Percentiles rank a stretch among this genome's conserved stretches.
Evolutionary conservation across 2,888 invertebrate genomes (phyloP).

Genomic region (Magallana nippona): DNA sequence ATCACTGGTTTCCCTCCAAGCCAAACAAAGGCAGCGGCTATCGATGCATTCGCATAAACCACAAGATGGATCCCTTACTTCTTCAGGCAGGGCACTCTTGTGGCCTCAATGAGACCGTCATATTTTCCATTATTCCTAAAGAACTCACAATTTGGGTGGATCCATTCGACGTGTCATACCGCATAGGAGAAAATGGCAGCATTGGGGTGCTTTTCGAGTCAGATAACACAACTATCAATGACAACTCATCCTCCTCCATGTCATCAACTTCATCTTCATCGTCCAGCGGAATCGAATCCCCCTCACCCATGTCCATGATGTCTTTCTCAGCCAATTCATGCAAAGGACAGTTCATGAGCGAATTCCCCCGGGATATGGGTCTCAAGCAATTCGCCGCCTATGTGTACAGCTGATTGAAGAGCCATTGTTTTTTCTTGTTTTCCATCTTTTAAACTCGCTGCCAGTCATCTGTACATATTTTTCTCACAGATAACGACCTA

Average conservation of each 20-base stretch:
- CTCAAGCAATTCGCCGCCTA: constrained; percentile 58
- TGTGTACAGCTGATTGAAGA: constrained; percentile 55
- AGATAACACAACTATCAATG: constrained; percentile 35
- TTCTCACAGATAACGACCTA: constrained; percentile 55
- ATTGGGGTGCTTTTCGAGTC: constrained; percentile 83
- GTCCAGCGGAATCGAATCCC: no score
- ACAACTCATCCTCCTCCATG: neutral
- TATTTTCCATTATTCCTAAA: constrained; percentile 83
- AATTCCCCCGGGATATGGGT: constrained; percentile 53
- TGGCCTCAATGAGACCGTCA: constrained; percentile 83
- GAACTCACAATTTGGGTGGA: constrained; percentile 90
- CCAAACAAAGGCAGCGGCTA: constrained; percentile 87
- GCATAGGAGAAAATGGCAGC: constrained; percentile 85
- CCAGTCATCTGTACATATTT: constrained; percentile 41
- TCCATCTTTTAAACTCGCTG: constrained; percentile 38
- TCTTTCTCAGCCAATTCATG: constrained; percentile 55
- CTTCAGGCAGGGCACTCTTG: constrained; percentile 85
- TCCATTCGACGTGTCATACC: constrained; percentile 86
- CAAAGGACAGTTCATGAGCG: constrained; percentile 65
- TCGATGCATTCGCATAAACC: constrained; percentile 87
- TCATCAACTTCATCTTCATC: constrained; percentile 10
- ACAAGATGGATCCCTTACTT: constrained; percentile 86
- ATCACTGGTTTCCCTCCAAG: constrained; percentile 88
- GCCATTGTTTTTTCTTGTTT: constrained; percentile 26
- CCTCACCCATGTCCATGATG: constrained; percentile 8